phyloP scores from a whole-genome alignment of 2,113 vertebrate genomes.

The Marcusenius ussheri region DNA sequence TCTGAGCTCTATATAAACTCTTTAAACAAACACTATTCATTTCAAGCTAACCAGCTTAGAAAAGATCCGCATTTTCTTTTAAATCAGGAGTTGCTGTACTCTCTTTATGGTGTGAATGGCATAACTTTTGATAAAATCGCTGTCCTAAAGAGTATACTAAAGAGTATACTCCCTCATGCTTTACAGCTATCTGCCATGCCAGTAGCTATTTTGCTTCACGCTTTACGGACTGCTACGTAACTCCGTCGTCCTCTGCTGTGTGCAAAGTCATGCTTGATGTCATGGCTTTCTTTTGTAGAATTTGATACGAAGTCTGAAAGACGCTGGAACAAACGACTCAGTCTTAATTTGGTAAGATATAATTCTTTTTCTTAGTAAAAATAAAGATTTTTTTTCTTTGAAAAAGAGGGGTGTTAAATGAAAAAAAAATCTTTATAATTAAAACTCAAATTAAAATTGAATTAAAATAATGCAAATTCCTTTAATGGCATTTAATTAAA shows the following conservation, averaged over 20 bases:
- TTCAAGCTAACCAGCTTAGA: background rate
- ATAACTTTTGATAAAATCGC: background rate
- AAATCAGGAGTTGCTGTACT: background rate
- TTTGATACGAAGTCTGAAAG: constrained; percentile 61
- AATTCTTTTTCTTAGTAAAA: background rate
- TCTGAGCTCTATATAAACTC: background rate
- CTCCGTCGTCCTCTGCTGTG: background rate
- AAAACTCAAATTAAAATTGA: background rate
- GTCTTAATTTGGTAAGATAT: constrained; percentile 84
- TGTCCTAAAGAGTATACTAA: background rate
- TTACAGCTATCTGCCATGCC: background rate
- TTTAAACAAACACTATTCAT: background rate
- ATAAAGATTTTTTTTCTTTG: background rate
- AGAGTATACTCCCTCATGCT: background rate
- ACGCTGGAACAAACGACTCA: constrained; percentile 77
- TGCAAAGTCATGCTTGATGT: background rate
- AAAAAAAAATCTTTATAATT: background rate
- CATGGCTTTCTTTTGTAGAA: constrained; percentile 59
- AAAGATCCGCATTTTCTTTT: background rate
- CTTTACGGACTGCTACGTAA: background rate
- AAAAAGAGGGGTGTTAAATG: background rate
- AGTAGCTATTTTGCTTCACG: background rate
- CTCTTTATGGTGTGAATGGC: background rate
- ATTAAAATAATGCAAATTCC: background rate
- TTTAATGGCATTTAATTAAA: background rate